Evolutionary conservation across 2,797 vertebrate genomes (phyloP).

Genomic region (Malurus splendens): DNA sequence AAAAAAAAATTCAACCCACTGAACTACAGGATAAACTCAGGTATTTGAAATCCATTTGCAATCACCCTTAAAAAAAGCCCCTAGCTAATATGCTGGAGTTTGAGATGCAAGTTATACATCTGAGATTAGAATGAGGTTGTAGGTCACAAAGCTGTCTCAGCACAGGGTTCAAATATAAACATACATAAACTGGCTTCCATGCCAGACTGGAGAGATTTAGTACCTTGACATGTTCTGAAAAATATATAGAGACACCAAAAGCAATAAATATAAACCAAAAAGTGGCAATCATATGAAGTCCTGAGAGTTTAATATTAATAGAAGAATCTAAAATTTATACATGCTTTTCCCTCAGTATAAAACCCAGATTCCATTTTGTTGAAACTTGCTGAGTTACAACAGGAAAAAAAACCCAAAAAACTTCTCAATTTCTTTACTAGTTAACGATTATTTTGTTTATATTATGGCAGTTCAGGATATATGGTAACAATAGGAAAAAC

Average conservation of each 20-base stretch:
- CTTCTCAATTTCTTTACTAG: background rate
- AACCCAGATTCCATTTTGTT: background rate
- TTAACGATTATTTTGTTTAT: background rate
- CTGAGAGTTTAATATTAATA: constrained; percentile 57
- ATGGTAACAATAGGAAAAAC: background rate
- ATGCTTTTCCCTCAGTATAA: background rate
- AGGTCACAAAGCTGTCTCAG: constrained; percentile 57
- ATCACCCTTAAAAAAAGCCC: background rate
- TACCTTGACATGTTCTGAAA: constrained; percentile 44
- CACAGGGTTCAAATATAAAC: constrained; percentile 52
- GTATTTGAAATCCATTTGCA: background rate
- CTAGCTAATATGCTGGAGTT: constrained; percentile 3
- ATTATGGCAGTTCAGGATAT: background rate
- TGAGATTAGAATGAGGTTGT: constrained; percentile 54
- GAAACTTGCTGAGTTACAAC: background rate
- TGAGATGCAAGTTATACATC: constrained; percentile 31
- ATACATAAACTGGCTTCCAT: constrained; percentile 43
- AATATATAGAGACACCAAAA: constrained; percentile 50
- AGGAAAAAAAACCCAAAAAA: background rate
- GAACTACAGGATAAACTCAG: background rate
- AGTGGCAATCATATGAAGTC: constrained; percentile 46
- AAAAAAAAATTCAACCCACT: background rate
- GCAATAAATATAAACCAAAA: constrained; percentile 55
- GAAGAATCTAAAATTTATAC: constrained; percentile 18
- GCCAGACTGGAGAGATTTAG: constrained; percentile 39